phyloP scores from a whole-genome alignment of 2,888 invertebrate genomes.

The Phengaris alcon region DNA sequence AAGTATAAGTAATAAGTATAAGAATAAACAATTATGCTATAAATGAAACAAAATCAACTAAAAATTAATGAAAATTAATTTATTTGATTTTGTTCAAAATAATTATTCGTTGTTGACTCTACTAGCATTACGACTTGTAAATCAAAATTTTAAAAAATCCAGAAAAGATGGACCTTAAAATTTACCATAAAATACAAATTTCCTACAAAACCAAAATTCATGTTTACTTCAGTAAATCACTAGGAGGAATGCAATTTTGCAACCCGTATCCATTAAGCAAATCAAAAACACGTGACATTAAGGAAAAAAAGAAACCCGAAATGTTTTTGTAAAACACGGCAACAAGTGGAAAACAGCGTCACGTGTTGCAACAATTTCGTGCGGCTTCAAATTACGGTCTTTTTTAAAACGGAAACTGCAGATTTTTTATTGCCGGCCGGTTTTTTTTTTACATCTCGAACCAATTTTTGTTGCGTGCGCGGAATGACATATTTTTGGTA shows the following conservation, averaged over 20 bases:
- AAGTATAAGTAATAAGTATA: too few species aligned
- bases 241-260: conserved; percentile 52
- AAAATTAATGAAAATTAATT: too few species aligned
- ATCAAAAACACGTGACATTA: conserved; percentile 69
- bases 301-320: conserved; percentile 46
- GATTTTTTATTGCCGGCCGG: conserved; percentile 44
- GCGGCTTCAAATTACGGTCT: conserved; percentile 72
- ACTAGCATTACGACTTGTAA: too few species aligned
- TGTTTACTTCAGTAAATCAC: conserved; percentile 28
- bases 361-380: conserved; percentile 68
- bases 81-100: too few species aligned
- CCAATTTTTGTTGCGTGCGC: conserved; percentile 47
- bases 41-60: too few species aligned
- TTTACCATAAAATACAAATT: too few species aligned
- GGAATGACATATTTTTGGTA: conserved; percentile 30
- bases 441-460: conserved; percentile 59
- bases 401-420: conserved; percentile 70
- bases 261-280: conserved; percentile 63
- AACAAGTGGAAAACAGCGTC: conserved; percentile 60
- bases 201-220: background rate
- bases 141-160: too few species aligned
- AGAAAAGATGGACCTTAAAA: too few species aligned
- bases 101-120: too few species aligned
- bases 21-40: too few species aligned
- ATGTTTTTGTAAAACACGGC: conserved; percentile 52